These are phyloP conservation scores for Xerus rutilus DNA, from an alignment of 2,797 vertebrate species.

Conservation along the genomic window DNA sequence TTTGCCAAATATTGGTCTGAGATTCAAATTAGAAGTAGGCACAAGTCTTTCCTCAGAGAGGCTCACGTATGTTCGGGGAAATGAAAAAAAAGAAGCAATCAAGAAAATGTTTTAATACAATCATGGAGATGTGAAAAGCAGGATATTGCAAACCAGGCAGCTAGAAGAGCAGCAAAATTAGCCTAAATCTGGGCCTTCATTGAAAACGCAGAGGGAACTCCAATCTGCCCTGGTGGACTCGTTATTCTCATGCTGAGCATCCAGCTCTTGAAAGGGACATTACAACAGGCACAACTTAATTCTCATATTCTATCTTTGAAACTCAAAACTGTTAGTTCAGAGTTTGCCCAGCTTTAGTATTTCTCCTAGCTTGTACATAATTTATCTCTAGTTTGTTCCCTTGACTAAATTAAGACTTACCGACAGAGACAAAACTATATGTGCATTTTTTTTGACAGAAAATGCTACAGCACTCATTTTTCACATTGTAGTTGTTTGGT, in stretches of 20 bases:
- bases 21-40: slow-evolving; percentile 18
- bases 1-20: slow-evolving; percentile 40
- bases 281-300: neutral
- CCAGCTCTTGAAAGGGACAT: neutral
- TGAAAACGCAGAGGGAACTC: slow-evolving; percentile 31
- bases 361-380: neutral
- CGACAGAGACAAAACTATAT: neutral
- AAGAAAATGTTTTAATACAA: slow-evolving; percentile 40
- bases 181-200: neutral
- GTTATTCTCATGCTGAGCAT: neutral
- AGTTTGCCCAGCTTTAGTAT: neutral
- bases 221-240: neutral
- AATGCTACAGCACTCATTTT: neutral
- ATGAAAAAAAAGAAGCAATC: slow-evolving; percentile 53
- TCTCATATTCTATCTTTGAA: neutral
- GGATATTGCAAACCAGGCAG: neutral
- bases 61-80: neutral
- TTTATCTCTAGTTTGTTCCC: neutral
- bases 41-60: neutral
- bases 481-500: neutral
- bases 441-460: neutral
- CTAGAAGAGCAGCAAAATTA: neutral
- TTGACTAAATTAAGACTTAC: neutral
- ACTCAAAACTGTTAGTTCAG: neutral
- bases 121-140: slow-evolving; percentile 9